phyloP scores from a whole-genome alignment of 2,797 vertebrate genomes.

The Chrosomus eos region DNA sequence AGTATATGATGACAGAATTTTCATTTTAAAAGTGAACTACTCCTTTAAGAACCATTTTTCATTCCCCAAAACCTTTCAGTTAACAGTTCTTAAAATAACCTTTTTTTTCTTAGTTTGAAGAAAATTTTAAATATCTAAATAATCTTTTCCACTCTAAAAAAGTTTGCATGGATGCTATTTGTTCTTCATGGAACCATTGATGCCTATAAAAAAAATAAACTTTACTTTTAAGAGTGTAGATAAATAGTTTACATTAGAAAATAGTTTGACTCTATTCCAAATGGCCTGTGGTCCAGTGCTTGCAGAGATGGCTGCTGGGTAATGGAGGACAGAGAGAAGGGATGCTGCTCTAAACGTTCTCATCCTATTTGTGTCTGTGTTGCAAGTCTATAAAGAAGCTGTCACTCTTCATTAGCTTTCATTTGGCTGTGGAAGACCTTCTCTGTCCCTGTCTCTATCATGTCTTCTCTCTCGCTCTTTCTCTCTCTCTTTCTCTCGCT shows the following conservation, averaged over 20 bases:
- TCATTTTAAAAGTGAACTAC: too few relatives aligned
- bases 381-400: constrained; percentile 60
- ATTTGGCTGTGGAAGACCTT: constrained; percentile 75
- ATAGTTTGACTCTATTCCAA: constrained; percentile 8
- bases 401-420: constrained; percentile 70
- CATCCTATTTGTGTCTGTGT: constrained; percentile 30
- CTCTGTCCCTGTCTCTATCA: constrained; percentile 33
- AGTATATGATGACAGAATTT: too few relatives aligned
- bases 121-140: background rate
- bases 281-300: background rate
- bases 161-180: background rate
- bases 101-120: background rate
- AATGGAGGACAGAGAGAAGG: constrained; percentile 31
- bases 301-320: constrained; percentile 34
- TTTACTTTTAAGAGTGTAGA: background rate
- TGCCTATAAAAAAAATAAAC: too few relatives aligned
- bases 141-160: background rate
- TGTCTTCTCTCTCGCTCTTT: constrained; percentile 4
- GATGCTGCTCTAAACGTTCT: constrained; percentile 38
- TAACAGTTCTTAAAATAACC: too few relatives aligned
- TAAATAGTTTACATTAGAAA: constrained; percentile 13
- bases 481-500: background rate
- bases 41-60: too few relatives aligned
- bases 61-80: too few relatives aligned
- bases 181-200: background rate